Conservation (phyloP, 1,140 invertebrate genomes). For the Apis laboriosa region DNA sequence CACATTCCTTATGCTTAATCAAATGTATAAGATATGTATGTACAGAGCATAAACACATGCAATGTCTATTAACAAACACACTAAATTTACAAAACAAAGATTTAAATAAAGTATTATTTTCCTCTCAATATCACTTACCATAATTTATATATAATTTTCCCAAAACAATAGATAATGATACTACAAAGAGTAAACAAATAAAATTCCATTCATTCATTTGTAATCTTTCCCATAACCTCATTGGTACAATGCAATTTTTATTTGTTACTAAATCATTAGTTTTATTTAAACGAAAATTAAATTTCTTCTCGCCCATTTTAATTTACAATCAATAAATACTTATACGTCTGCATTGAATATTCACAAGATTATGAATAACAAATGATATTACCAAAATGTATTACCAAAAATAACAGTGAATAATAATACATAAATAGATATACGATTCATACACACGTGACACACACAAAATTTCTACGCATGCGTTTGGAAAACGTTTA, state of each 20-base stretch:
- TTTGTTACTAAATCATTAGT: background rate
- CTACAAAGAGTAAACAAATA: conserved; percentile 60
- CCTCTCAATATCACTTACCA: conserved; percentile 56
- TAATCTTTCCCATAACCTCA: conserved; percentile 50
- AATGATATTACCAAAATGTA: background rate
- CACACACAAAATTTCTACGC: background rate
- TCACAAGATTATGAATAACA: background rate
- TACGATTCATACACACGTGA: background rate
- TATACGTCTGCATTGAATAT: background rate
- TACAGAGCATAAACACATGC: background rate
- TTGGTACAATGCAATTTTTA: background rate
- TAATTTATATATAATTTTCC: conserved; percentile 68
- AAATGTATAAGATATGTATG: conserved; percentile 9
- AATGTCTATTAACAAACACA: conserved; percentile 1
- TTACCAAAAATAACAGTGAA: conserved; percentile 61
- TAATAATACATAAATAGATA: conserved; percentile 19
- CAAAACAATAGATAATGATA: conserved; percentile 66
- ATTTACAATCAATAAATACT: background rate
- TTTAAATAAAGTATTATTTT: background rate
- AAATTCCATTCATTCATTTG: conserved; percentile 69
- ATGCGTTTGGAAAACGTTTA: conserved; percentile 8
- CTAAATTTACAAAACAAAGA: background rate
- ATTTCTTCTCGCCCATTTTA: conserved; percentile 8
- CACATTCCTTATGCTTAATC: background rate
- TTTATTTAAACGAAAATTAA: conserved; percentile 11